Evolutionary conservation across 2,113 vertebrate species (phyloP).

Genomic region (Ictalurus punctatus): DNA sequence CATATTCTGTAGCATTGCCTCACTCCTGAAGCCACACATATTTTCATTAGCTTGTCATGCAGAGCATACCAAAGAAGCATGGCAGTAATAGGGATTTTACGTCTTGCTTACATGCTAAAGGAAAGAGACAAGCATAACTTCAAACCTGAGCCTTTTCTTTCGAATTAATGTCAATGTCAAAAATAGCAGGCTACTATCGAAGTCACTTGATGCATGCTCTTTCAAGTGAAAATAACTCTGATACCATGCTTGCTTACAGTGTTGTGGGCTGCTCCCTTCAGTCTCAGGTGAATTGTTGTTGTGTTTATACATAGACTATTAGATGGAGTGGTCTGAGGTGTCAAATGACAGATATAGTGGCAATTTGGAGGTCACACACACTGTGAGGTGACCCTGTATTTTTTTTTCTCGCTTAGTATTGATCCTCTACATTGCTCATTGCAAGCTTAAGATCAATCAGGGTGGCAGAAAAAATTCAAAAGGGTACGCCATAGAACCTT

Average conservation of each 20-base stretch:
- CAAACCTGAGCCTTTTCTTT: slow-evolving; percentile 59
- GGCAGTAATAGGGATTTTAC: slow-evolving; percentile 63
- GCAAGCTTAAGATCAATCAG: slow-evolving; percentile 42
- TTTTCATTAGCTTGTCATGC: slow-evolving; percentile 70
- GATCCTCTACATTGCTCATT: slow-evolving; percentile 32
- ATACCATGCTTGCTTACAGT: slow-evolving; percentile 66
- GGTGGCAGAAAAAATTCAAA: background rate
- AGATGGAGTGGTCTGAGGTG: slow-evolving; percentile 43
- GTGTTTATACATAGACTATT: slow-evolving; percentile 42
- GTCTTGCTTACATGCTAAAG: slow-evolving; percentile 50
- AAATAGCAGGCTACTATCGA: slow-evolving; percentile 17
- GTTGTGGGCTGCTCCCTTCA: slow-evolving; percentile 4
- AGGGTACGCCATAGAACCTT: background rate
- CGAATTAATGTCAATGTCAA: slow-evolving; percentile 68
- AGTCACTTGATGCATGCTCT: slow-evolving; percentile 16
- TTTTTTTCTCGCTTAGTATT: slow-evolving; percentile 41
- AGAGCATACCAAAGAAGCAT: slow-evolving; percentile 68
- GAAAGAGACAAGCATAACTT: slow-evolving; percentile 68
- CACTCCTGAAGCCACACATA: slow-evolving; percentile 72
- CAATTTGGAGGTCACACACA: slow-evolving; percentile 37
- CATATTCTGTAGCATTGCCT: slow-evolving; percentile 73
- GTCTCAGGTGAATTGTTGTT: slow-evolving; percentile 27
- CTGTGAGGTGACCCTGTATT: slow-evolving; percentile 40
- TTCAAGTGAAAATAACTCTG: slow-evolving; percentile 57
- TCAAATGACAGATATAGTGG: slow-evolving; percentile 44